Evolutionary conservation across 1,140 invertebrate species (phyloP).

Genomic region (Solenopsis fugax): DNA sequence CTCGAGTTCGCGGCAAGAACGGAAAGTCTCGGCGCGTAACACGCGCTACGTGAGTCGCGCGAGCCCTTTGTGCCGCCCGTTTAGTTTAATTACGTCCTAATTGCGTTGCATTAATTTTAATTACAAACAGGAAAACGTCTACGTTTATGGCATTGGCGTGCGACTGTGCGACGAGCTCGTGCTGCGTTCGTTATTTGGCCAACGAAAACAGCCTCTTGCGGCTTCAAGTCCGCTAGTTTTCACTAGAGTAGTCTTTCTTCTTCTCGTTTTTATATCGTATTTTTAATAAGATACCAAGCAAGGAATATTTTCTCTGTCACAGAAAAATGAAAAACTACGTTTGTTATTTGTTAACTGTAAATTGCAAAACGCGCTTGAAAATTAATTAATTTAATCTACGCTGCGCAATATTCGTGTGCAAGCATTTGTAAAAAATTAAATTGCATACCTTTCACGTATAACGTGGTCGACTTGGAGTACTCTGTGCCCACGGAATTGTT

Average conservation of each 20-base stretch:
- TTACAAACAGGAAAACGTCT: constrained; percentile 66
- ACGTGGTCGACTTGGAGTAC: constrained; percentile 95
- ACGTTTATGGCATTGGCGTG: constrained; percentile 38
- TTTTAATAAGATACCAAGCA: not conserved
- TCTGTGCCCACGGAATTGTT: constrained; percentile 96
- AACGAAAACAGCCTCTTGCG: constrained; percentile 17
- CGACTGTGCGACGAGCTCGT: constrained; percentile 13
- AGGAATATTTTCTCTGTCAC: not conserved
- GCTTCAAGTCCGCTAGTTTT: constrained; percentile 1
- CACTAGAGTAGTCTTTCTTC: not conserved
- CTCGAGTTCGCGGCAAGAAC: not conserved
- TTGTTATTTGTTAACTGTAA: not conserved
- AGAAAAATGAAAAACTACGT: not conserved
- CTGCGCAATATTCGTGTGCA: not conserved
- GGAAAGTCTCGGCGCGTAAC: constrained; percentile 57
- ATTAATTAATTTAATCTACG: not conserved
- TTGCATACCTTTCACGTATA: constrained; percentile 96
- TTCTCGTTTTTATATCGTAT: not conserved
- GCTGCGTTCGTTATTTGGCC: constrained; percentile 45
- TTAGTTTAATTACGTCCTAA: constrained; percentile 73
- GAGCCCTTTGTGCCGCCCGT: constrained; percentile 68
- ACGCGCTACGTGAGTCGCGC: constrained; percentile 56
- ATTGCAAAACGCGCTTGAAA: not conserved
- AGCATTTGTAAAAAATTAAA: not conserved
- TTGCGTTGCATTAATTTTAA: constrained; percentile 75